A percentile compares a stretch with the other conserved stretches of the same genome.
Conservation (phyloP, 2,113 vertebrate species). For the Buteo buteo region DNA sequence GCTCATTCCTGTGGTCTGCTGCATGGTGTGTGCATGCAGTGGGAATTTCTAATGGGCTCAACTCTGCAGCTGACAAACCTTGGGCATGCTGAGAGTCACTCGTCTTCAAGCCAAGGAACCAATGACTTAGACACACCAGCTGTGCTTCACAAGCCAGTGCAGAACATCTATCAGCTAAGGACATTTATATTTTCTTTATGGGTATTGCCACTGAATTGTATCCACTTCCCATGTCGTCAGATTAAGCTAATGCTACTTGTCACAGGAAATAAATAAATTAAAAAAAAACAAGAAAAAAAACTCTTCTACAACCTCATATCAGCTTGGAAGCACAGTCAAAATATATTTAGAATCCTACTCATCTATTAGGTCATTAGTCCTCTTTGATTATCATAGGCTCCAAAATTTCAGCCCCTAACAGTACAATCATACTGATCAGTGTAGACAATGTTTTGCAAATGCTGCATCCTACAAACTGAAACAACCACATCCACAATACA, state of each 20-base stretch:
- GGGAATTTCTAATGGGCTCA: not conserved
- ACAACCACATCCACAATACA: not conserved
- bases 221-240: not conserved
- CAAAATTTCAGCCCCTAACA: not conserved
- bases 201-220: not conserved
- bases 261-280: not conserved
- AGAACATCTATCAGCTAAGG: not conserved
- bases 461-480: not conserved
- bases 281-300: rapidly evolving
- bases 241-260: not conserved
- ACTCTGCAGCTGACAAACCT: not conserved
- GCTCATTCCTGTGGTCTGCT: not conserved
- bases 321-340: not conserved
- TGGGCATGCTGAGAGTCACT: not conserved
- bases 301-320: not conserved
- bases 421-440: not conserved
- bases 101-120: not conserved
- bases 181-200: not conserved
- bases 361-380: not conserved
- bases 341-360: not conserved
- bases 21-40: not conserved
- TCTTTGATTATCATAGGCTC: not conserved
- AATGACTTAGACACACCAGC: not conserved
- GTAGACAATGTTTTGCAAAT: not conserved
- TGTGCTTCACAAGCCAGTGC: not conserved